A percentile compares a stretch with the other conserved stretches of the same genome.
phyloP scores from a whole-genome alignment of 2,888 invertebrate species.

The Caradrina clavipalpis region DNA sequence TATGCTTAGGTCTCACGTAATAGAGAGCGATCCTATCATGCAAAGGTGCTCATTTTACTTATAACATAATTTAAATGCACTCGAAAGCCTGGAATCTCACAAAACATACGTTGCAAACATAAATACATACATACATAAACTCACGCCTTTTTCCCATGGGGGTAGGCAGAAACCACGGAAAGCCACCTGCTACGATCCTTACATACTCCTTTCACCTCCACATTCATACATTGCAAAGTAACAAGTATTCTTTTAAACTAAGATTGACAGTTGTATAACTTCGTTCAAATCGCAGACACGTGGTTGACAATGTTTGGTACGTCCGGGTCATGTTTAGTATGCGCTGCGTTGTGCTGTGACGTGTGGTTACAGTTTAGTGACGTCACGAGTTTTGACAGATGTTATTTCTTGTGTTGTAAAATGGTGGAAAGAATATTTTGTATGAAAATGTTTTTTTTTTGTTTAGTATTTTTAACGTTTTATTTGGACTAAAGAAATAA shows the following conservation, averaged over 20 bases:
- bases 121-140: too few species aligned
- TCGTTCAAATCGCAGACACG: conserved; percentile 1
- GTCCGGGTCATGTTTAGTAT: conserved; percentile 26
- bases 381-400: conserved; percentile 23
- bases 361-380: conserved; percentile 9
- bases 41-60: too few species aligned
- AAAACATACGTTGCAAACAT: conserved; percentile 2
- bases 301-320: conserved; percentile 30
- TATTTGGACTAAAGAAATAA: too few species aligned
- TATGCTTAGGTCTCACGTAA: too few species aligned
- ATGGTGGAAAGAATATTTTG: background rate
- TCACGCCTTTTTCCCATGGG: too few species aligned
- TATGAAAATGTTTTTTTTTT: background rate
- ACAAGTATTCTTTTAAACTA: conserved; percentile 27
- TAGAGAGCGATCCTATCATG: too few species aligned
- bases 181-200: too few species aligned
- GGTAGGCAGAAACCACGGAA: too few species aligned
- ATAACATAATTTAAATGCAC: too few species aligned
- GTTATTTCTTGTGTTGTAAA: conserved; percentile 23
- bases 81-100: background rate
- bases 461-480: background rate
- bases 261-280: conserved; percentile 26
- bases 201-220: too few species aligned
- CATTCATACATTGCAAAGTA: too few species aligned
- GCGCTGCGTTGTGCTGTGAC: conserved; percentile 10